Base-by-base conservation (phyloP, 2,888 invertebrate species). In the Myopa tessellatipennis region DNA sequence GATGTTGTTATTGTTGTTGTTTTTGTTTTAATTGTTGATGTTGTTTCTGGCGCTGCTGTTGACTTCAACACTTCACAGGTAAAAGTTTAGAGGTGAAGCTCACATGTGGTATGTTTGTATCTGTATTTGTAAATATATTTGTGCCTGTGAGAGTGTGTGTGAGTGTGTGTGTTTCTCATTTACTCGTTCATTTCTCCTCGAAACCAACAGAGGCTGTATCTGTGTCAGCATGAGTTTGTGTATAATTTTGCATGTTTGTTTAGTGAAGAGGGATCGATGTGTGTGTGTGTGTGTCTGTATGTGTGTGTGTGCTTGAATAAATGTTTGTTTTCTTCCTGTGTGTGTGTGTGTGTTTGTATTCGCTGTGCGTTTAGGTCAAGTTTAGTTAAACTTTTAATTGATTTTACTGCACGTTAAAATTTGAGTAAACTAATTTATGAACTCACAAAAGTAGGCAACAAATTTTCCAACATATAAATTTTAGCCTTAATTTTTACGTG, bases 361-460 rank as follows among this genome's bases (percentile, higher is more conserved):
- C 2, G 10, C 5, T 1, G 34, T 40, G 50, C n/a, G 78, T 79
- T 78, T 79, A 71, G 81, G 81, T 82, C 83, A 83, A 82, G 80
- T 81, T 82, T 76, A 67, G 26, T 67, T 14, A n/a, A 18, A 76
- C 71, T 77, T 76, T 50, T 55, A 55, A 58, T 52, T 16, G n/a
- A 69, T 71, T 52, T 26, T 18, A 8, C 16, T 34, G 40, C 58
- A n/a, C 14, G 36, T 6, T 40, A 60, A 63, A 73, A 63, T 34
- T 36, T 63, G 14, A 2, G 16, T 18, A 61, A 63, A 73, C 50
- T 63, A 63, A 73, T 73, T 73, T 34, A 50, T 45, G 10, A 36
- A 26, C 55, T 26, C 63, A 65, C 74, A 34, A 52, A 74, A 71
- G 26, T 52, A 71, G 36, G 52, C 70, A 71, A 55, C 36, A 36